These are phyloP conservation scores for Karalla daura DNA, from an alignment of 2,797 vertebrate species.

Conservation along the genomic window DNA sequence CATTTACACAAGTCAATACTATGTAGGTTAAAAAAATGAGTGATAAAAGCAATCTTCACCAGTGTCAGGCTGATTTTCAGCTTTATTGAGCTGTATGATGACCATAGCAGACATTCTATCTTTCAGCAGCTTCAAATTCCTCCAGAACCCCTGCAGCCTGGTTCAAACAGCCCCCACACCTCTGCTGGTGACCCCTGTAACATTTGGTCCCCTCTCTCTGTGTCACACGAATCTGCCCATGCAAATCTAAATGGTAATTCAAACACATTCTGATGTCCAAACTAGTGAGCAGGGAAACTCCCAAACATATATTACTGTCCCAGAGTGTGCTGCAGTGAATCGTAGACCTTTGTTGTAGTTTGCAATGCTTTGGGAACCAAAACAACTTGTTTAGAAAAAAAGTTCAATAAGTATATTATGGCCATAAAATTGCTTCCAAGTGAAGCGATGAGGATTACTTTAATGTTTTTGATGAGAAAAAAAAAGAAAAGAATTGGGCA, in stretches of 20 bases:
- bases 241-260: constrained; percentile 84
- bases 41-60: constrained; percentile 5
- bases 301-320: too few species aligned
- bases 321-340: too few species aligned
- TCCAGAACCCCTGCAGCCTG: constrained; percentile 33
- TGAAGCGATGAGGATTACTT: too few species aligned
- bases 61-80: constrained; percentile 10
- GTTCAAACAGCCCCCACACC: constrained; percentile 52
- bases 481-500: neutral
- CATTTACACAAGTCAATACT: constrained; percentile 10
- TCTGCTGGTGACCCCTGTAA: constrained; percentile 72
- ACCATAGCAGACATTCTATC: constrained; percentile 45
- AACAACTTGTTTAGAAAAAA: too few species aligned
- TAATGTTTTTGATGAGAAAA: neutral
- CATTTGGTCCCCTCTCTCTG: constrained; percentile 81
- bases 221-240: constrained; percentile 79
- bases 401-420: too few species aligned
- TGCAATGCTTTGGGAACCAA: too few species aligned
- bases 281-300: too few species aligned
- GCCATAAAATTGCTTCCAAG: too few species aligned
- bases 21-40: neutral
- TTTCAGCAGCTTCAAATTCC: constrained; percentile 58
- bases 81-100: constrained; percentile 42
- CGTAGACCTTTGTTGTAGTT: too few species aligned
- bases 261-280: too few species aligned